phyloP scores from a whole-genome alignment of 2,888 invertebrate species.

The Caenorhabditis angaria region DNA sequence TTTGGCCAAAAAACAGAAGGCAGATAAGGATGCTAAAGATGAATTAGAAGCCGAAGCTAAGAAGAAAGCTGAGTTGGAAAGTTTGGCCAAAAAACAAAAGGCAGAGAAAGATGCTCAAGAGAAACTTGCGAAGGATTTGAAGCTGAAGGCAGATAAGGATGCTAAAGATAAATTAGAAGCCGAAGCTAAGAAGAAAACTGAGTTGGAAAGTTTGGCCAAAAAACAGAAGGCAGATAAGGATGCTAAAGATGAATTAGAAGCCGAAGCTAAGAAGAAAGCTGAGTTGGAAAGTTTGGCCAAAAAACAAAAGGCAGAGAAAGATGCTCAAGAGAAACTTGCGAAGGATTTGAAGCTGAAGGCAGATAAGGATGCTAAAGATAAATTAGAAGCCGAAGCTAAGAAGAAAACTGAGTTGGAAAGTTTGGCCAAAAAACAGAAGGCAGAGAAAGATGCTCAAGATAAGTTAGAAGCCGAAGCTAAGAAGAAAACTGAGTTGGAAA shows the following conservation, averaged over 20 bases:
- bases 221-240: conserved; percentile 10
- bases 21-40: conserved; percentile 20
- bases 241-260: conserved; percentile 12
- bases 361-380: not conserved
- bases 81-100: too few species aligned
- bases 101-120: conserved; percentile 16
- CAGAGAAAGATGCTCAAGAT: conserved; percentile 11
- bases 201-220: conserved; percentile 16
- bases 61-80: conserved; percentile 33
- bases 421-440: too few species aligned
- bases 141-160: conserved; percentile 21
- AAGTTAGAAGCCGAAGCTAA: conserved; percentile 7
- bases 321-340: not conserved
- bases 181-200: conserved; percentile 24
- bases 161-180: conserved; percentile 11
- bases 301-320: conserved; percentile 11
- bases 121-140: conserved; percentile 8
- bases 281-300: conserved; percentile 3
- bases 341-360: conserved; percentile 1
- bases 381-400: conserved; percentile 4
- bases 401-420: conserved; percentile 13
- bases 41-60: conserved; percentile 6
- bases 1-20: too few species aligned
- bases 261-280: conserved; percentile 14
- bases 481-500: conserved; percentile 11